These are phyloP conservation scores for Eucriotettix oculatus DNA, from an alignment of 2,888 invertebrate genomes.

Conservation along the genomic window DNA sequence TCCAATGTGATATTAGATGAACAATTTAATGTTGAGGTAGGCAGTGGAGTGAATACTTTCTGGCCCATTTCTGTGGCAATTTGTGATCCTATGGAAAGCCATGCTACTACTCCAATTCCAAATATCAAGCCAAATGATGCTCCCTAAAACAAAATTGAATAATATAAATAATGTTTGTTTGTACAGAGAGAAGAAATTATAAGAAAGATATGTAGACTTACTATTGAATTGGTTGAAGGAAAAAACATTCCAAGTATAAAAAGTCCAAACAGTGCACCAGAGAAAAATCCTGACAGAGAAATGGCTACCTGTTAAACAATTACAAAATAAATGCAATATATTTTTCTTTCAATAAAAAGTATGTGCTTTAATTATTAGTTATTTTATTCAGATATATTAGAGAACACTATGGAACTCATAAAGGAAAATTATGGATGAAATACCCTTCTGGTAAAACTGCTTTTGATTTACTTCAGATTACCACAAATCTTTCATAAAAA, in stretches of 20 bases:
- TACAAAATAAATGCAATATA: neutral
- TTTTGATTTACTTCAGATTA: too few species aligned
- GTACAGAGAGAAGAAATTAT: neutral
- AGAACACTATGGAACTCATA: too few species aligned
- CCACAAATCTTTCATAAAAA: too few species aligned
- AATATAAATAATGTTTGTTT: too few species aligned
- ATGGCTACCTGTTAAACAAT: constrained; percentile 22
- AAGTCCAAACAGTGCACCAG: constrained; percentile 28
- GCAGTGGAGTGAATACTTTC: neutral
- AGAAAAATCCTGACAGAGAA: constrained; percentile 26
- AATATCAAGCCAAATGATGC: constrained; percentile 19
- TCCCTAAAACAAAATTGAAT: constrained; percentile 15
- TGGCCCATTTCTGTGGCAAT: constrained; percentile 13
- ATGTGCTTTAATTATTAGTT: too few species aligned
- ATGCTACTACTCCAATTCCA: constrained; percentile 18
- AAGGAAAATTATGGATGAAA: too few species aligned
- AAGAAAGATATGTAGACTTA: constrained; percentile 14
- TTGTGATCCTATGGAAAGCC: constrained; percentile 20
- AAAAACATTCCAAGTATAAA: constrained; percentile 30
- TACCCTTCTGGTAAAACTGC: too few species aligned
- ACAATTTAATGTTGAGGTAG: constrained; percentile 1
- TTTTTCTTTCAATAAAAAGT: neutral
- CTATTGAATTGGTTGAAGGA: constrained; percentile 24
- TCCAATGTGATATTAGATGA: neutral
- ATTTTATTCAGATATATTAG: too few species aligned